Percentiles rank a stretch among this genome's conserved stretches.
Conservation (phyloP, 2,113 vertebrate species). For the Actinemys pallida region DNA sequence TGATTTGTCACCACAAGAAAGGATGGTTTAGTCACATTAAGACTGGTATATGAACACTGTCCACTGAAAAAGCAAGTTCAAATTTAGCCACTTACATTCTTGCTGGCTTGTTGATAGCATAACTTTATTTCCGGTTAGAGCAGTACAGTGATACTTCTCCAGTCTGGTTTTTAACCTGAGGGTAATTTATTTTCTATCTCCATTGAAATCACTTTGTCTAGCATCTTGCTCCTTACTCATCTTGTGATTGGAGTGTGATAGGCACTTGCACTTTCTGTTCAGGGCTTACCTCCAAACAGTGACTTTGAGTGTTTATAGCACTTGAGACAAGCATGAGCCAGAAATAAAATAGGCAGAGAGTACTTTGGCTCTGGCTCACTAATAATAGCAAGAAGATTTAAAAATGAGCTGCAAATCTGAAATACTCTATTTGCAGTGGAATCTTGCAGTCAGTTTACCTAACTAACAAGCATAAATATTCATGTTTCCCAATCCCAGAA, state of each 20-base stretch:
- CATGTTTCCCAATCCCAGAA: neutral
- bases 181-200: constrained; percentile 13
- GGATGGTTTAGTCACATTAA: neutral
- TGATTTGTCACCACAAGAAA: neutral
- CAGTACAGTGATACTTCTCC: neutral
- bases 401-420: neutral
- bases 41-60: neutral
- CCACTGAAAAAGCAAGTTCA: neutral
- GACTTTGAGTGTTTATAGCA: neutral
- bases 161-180: neutral
- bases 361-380: neutral
- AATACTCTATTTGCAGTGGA: neutral
- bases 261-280: neutral
- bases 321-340: neutral
- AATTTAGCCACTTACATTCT: neutral
- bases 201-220: neutral
- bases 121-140: neutral
- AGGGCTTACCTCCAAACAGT: neutral
- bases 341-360: neutral
- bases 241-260: neutral
- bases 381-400: neutral
- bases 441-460: neutral
- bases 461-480: neutral
- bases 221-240: neutral
- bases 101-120: neutral